Evolutionary conservation across 2,888 invertebrate species (phyloP), one percentile per base, ranked within the genome.

Genomic region (Emmelina monodactyla): DNA sequence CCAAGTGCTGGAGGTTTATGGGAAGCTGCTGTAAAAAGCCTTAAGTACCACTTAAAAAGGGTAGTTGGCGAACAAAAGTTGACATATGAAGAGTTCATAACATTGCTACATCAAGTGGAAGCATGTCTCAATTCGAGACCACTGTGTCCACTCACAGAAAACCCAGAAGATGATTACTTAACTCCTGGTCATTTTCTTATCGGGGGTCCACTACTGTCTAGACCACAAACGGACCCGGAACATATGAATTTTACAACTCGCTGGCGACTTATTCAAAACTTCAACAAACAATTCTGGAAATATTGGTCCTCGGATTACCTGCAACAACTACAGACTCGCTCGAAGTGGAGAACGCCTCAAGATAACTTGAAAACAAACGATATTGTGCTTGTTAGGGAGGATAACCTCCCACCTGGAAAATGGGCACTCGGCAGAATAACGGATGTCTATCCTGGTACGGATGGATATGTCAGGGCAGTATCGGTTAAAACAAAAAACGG

Each of bases 401-500:
- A 25, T 3, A 25, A 25, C n/a, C 25, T 25, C n/a, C 32, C 32
- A 2, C 32, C 32, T 13, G 32, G 32, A n/a, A 16, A 32, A n/a
- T 32, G 32, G 32, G 16, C 22, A 7, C 11, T 32, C 5, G 32
- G 32, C 2, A n/a, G 19, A 4, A 10, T 32, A 11, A 12, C 11
- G 2, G 19, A 32, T 14, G 9, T 22, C 2, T 25, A 33, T 25
- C 25, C 25, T 22, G 29, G 29, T 7, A 29, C 12, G 9, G 29
- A 29, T 13, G 29, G 29, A 7, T 13, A 12, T 6, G 13, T 33
- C 4, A 12, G 33, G n/a, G 33, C 25, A 2, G 33, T 33, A 14
- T 25, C 33, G n/a, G 2, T 33, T 2, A 33, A 33, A 33, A 33
- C 33, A 11, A 22, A 25, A 25, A 33, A 33, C 11, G 14, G 11